phyloP scores from a whole-genome alignment of 1,140 invertebrate genomes.

The Hypothenemus hampei region DNA sequence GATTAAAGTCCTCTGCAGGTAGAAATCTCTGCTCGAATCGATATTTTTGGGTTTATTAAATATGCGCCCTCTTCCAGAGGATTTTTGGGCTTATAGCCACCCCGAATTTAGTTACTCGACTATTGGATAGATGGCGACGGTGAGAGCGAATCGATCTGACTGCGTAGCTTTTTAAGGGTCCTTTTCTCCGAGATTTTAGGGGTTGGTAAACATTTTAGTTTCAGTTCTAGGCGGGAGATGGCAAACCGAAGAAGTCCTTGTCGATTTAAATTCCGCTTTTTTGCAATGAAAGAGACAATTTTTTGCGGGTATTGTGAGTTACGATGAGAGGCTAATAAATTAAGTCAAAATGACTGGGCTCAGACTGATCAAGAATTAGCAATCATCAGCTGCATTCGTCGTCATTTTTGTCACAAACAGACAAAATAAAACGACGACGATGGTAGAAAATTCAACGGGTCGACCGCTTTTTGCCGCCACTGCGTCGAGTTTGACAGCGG shows the following conservation, averaged over 20 bases:
- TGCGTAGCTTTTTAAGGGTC: neutral
- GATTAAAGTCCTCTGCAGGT: too few relatives aligned
- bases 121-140: constrained; percentile 27
- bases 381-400: constrained; percentile 26
- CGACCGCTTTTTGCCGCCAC: constrained; percentile 31
- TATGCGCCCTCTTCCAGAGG: constrained; percentile 9
- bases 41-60: constrained; percentile 8
- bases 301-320: constrained; percentile 1
- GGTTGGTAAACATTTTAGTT: constrained; percentile 10
- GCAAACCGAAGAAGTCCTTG: too few relatives aligned
- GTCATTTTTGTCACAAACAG: constrained; percentile 30
- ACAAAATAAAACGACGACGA: constrained; percentile 28
- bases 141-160: constrained; percentile 10
- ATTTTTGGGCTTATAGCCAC: constrained; percentile 14
- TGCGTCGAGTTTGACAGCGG: constrained; percentile 37
- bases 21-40: neutral
- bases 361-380: constrained; percentile 23
- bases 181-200: constrained; percentile 5
- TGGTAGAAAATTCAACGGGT: constrained; percentile 25
- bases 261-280: neutral
- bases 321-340: constrained; percentile 12
- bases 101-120: constrained; percentile 36
- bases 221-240: neutral
- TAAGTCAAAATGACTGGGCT: constrained; percentile 11
- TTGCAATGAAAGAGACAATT: neutral